Evolutionary conservation across 2,888 invertebrate species (phyloP).

Genomic region (Cephus rjabovi): DNA sequence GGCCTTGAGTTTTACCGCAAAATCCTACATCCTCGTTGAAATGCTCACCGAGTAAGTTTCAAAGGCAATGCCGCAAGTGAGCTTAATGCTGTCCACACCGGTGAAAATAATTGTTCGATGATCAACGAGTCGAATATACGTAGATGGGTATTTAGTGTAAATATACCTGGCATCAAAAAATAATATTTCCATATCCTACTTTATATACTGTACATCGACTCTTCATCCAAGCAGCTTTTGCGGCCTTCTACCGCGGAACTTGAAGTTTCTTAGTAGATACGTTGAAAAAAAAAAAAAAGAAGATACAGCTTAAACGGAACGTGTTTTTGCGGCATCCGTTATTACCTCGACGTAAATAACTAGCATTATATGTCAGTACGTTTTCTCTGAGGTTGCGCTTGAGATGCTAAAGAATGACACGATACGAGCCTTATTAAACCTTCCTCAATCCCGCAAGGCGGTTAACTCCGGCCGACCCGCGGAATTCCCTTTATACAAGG

Average conservation of each 20-base stretch:
- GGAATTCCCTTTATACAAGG: slow-evolving; percentile 28
- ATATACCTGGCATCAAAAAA: not conserved
- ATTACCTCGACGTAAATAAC: slow-evolving; percentile 20
- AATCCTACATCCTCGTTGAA: not conserved
- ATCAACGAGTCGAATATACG: slow-evolving; percentile 17
- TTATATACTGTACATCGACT: not conserved
- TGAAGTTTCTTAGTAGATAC: not conserved
- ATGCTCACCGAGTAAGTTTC: not conserved
- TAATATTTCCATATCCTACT: not conserved
- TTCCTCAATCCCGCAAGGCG: slow-evolving; percentile 26
- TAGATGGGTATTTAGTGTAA: not conserved
- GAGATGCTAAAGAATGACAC: not conserved
- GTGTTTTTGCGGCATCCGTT: not conserved
- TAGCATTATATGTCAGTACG: slow-evolving; percentile 21
- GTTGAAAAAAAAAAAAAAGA: not conserved
- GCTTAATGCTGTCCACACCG: not conserved
- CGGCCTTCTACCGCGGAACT: not conserved
- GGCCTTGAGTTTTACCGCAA: not conserved
- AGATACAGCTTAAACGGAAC: not conserved
- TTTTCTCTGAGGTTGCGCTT: not conserved
- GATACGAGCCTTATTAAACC: slow-evolving; percentile 31
- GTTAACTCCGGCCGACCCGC: slow-evolving; percentile 15
- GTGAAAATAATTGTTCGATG: not conserved
- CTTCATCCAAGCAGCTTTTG: not conserved
- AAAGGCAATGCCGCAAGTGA: not conserved